Evolutionary conservation across 2,888 invertebrate species (phyloP).

Genomic region (Aplocera efformata): DNA sequence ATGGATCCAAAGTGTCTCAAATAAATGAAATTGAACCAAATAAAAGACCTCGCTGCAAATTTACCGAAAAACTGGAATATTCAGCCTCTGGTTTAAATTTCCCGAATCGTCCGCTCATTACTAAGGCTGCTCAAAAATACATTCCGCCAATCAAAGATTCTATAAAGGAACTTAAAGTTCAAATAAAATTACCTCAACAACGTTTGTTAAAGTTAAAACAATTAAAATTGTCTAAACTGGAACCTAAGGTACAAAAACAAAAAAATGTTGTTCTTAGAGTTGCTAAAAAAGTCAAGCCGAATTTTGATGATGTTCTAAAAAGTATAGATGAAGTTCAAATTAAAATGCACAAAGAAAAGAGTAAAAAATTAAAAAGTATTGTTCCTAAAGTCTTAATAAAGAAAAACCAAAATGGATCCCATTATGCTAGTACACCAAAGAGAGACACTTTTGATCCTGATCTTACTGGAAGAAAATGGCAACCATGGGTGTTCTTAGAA

Average conservation of each 20-base stretch:
- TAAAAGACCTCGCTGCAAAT: constrained; percentile 52
- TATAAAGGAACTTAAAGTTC: constrained; percentile 64
- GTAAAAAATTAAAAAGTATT: constrained; percentile 55
- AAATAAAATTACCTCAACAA: constrained; percentile 66
- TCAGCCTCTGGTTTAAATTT: constrained; percentile 41
- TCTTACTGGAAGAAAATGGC: constrained; percentile 74
- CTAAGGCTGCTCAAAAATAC: constrained; percentile 76
- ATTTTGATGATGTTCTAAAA: constrained; percentile 77
- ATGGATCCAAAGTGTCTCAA: constrained; percentile 62
- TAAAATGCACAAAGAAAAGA: constrained; percentile 64
- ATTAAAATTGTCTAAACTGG: constrained; percentile 61
- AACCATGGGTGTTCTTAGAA: constrained; percentile 74
- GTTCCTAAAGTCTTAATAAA: constrained; percentile 77
- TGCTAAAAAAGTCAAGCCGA: constrained; percentile 67
- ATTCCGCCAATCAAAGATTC: constrained; percentile 70
- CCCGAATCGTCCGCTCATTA: constrained; percentile 57
- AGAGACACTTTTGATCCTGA: constrained; percentile 62
- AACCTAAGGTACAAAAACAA: constrained; percentile 50
- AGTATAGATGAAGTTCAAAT: constrained; percentile 73
- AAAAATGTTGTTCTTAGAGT: constrained; percentile 37
- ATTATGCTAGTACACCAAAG: constrained; percentile 64
- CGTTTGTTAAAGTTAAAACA: constrained; percentile 66
- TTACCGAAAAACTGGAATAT: constrained; percentile 59
- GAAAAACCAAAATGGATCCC: constrained; percentile 69
- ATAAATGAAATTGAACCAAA: constrained; percentile 44